Evolutionary conservation across 2,113 vertebrate species (phyloP), one percentile per base, ranked within the genome.

Genomic region (Salvator merianae): DNA sequence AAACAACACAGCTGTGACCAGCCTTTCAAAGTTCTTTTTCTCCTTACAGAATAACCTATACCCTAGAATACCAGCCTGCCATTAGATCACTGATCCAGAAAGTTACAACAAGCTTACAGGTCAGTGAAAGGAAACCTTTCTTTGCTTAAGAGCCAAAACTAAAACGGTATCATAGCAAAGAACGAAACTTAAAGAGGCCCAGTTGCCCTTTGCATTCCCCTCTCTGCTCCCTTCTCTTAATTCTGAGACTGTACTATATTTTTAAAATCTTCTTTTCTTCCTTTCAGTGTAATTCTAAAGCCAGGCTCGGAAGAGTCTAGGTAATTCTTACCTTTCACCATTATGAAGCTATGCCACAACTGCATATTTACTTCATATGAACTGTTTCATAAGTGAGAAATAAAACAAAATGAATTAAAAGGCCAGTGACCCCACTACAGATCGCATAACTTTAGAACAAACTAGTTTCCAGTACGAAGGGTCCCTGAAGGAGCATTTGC

Each of bases 51-150:
- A 50, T 26, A 68, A 73, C 3, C 59, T 20, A 20, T 83, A n/a
- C 36, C 26, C 16, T 12, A 81, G 82, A 90, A 89, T 69, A 0
- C 13, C 88, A 86, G 71, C 28, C 38, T 83, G 70, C 32, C 73
- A 72, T 32, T 77, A 65, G 73, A 72, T 38, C 34, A 77, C 14
- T 73, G 28, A 22, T 81, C n/a, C 55, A 84, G 40, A 89, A 82
- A 77, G 65, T 50, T 36, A 12, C 32, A 80, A 73, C 2, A 70
- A 82, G 30, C 0, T 4, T 74, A 24, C 36, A 36, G 71, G 38
- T 76, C 36, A 47, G 36, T 74, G 53, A 82, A 82, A 63, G 20
- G 24, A 83, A 47, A 63, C 3, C 12, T 2, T 73, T 32, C 6
- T 55, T 55, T 71, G 63, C 63, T 50, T 47, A 69, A 80, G 28